Evolutionary conservation across 2,888 invertebrate species (phyloP).

Genomic region (Habroteleia sp.): DNA sequence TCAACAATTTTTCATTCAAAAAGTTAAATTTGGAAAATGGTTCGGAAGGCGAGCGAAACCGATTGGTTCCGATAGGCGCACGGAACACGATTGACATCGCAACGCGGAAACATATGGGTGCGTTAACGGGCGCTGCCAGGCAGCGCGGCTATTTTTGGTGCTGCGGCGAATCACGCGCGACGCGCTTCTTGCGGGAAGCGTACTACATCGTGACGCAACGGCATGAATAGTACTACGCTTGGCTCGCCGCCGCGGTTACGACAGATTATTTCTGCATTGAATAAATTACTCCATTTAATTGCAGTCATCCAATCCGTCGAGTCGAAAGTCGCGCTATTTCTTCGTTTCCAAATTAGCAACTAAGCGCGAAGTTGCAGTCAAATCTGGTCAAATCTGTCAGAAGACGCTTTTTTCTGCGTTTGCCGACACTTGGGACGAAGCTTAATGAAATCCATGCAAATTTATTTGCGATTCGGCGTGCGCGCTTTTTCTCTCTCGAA

Average conservation of each 20-base stretch:
- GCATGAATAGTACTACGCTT: conserved; percentile 56
- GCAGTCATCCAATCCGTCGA: conserved; percentile 24
- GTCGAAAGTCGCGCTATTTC: conserved; percentile 20
- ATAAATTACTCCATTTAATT: conserved; percentile 56
- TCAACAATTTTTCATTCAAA: no score
- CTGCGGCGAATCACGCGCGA: conserved; percentile 42
- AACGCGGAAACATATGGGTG: conserved; percentile 50
- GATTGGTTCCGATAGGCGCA: conserved; percentile 14
- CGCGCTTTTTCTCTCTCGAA: no score
- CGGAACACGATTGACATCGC: conserved; percentile 45
- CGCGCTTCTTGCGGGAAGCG: conserved; percentile 28
- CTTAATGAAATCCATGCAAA: no score
- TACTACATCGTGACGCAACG: conserved; percentile 44
- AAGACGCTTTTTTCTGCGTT: conserved; percentile 2
- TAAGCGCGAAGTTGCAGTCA: neutral
- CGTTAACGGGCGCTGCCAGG: conserved; percentile 39
- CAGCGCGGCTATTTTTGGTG: conserved; percentile 45
- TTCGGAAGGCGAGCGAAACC: neutral
- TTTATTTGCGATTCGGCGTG: no score
- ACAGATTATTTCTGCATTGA: conserved; percentile 56
- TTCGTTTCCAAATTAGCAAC: conserved; percentile 23
- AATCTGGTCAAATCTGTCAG: no score
- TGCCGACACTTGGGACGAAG: no score
- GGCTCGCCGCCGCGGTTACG: conserved; percentile 43
- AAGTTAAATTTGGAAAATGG: conserved; percentile 10